These are phyloP conservation scores for Tenthredo amoena DNA, from an alignment of 2,888 invertebrate genomes.

Conservation along the genomic window DNA sequence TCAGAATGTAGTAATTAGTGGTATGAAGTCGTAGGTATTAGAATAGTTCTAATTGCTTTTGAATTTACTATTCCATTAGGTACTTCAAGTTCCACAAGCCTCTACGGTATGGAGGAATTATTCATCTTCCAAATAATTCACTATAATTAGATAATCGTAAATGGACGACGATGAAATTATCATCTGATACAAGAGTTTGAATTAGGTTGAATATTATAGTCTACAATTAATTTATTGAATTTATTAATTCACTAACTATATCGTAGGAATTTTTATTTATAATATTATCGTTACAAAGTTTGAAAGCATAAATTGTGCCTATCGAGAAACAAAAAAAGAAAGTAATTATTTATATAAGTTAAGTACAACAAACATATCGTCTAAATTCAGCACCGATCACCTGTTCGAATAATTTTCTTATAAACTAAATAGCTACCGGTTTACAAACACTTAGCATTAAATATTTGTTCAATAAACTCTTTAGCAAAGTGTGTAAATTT, in stretches of 20 bases:
- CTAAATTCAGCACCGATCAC: constrained; percentile 13
- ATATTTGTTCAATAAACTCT: background rate
- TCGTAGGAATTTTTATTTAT: constrained; percentile 4
- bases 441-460: background rate
- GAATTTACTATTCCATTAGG: constrained; percentile 71
- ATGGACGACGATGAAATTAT: too few species aligned
- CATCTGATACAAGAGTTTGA: too few species aligned
- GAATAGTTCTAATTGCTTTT: constrained; percentile 67
- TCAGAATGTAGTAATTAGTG: background rate
- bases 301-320: constrained; percentile 9
- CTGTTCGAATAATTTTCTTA: background rate
- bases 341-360: background rate
- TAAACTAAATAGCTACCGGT: background rate
- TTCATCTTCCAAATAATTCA: background rate
- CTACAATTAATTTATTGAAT: background rate
- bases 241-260: background rate
- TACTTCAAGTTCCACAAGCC: constrained; percentile 58
- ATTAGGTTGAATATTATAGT: too few species aligned
- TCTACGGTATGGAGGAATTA: background rate
- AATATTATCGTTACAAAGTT: background rate
- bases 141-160: background rate
- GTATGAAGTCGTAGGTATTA: constrained; percentile 52
- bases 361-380: background rate
- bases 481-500: background rate
- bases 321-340: background rate